Evolutionary conservation across 2,888 invertebrate genomes (phyloP).

Genomic region (Plagodis pulveraria): DNA sequence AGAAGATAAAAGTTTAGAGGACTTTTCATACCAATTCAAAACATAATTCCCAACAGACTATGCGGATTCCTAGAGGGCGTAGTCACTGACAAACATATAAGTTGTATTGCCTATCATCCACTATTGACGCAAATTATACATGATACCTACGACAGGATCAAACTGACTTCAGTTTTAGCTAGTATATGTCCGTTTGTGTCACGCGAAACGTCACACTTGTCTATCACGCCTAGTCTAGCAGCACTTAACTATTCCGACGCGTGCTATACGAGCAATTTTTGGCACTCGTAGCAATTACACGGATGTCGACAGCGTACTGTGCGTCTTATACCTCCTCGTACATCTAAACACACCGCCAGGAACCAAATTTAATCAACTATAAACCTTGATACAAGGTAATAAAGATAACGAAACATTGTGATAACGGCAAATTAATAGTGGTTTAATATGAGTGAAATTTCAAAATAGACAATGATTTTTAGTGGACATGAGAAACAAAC

Average conservation of each 20-base stretch:
- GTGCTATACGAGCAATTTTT: slow-evolving; percentile 42
- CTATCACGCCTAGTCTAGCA: slow-evolving; percentile 2
- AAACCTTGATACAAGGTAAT: slow-evolving; percentile 41
- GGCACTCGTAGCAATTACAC: slow-evolving; percentile 55
- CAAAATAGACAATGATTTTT: slow-evolving; percentile 14
- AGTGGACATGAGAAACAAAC: no score
- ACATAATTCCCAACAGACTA: no score
- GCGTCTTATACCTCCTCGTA: slow-evolving; percentile 44
- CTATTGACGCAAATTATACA: no score
- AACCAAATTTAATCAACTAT: slow-evolving; percentile 33
- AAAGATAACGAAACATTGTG: slow-evolving; percentile 30
- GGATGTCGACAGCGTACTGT: slow-evolving; percentile 46
- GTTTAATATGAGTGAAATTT: slow-evolving; percentile 15
- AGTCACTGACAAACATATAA: no score
- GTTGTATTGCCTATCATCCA: no score
- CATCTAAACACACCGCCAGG: slow-evolving; percentile 35
- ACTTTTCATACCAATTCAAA: no score
- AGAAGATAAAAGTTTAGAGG: no score
- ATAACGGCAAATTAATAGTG: slow-evolving; percentile 24
- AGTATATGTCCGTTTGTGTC: not conserved
- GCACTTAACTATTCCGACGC: slow-evolving; percentile 28
- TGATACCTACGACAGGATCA: no score
- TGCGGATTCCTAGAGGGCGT: no score
- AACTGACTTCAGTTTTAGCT: no score
- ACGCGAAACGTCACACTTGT: slow-evolving; percentile 9